Base-by-base conservation (phyloP, 1,140 invertebrate species). In the Drosophila kikkawai region DNA sequence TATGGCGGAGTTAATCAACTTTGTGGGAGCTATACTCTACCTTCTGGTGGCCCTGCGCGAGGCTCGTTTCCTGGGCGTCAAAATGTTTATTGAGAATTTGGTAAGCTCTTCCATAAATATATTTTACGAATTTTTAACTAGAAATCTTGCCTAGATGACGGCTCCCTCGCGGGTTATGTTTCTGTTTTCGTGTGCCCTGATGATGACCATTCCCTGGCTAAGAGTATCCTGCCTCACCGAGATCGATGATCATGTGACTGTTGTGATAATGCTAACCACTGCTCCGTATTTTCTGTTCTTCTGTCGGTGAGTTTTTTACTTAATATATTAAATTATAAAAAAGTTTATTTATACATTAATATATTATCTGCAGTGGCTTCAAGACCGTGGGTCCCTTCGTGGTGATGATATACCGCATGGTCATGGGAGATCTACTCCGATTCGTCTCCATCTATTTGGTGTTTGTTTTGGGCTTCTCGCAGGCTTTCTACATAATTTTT, bases 381-480 rank as follows among this genome's bases (percentile, higher is more conserved):
- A 98, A 99, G 92, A 98, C 98, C 0, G 98, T 99, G 0, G 99
- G 99, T 2, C 98, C 99, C 8, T 99, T 99, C 95, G 98, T 99
- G 7, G 98, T 99, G 57, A 99, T 99, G 99, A 99, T 99, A 75
- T 99, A 99, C 93, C 95, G 98, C 77, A 99, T 99, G 98, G 96
- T 99, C 22, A 97, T 97, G 94, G 98, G 98, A 70, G 99, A 99
- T 94, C 93, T 99, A 17, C 93, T 99, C 8, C 95, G 98, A 80
- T 99, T 99, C 93, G 98, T 98, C 44, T 97, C 96, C 34, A 99
- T 99, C 86, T 99, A 99, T 93, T 93, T 98, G 47, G 97, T 99
- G 1, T 99, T 99, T 91, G 97, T 99, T 0, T 96, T 99, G 95
- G 98, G 98, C 71, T 99, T 99, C 93, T 98, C 98, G 15, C 98